phyloP scores from a whole-genome alignment of 30 jellyfish, hydroid and myxozoan species.

The Chrysaora quinquecirrha region DNA sequence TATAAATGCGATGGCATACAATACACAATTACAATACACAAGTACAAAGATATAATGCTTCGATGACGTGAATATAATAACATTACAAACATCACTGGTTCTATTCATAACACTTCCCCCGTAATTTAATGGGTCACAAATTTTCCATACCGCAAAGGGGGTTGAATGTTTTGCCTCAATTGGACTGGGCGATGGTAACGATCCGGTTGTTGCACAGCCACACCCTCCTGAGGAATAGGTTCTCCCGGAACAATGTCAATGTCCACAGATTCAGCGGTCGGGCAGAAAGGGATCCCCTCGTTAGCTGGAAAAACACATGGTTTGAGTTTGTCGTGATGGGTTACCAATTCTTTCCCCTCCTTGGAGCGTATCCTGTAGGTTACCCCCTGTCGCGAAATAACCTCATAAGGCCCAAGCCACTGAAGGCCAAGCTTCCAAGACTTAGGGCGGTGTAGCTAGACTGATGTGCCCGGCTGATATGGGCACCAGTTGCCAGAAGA shows the following conservation, averaged over 20 bases:
- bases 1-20: too few species aligned
- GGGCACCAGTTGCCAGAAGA: not conserved
- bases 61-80: too few species aligned
- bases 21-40: too few species aligned
- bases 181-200: constrained; percentile 2
- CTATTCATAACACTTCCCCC: too few species aligned
- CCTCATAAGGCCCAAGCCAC: constrained; percentile 14
- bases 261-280: constrained; percentile 6
- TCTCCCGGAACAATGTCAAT: constrained; percentile 5
- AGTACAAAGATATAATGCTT: too few species aligned
- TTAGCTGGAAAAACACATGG: constrained; percentile 36
- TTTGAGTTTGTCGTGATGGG: constrained; percentile 24
- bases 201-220: not conserved
- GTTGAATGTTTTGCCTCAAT: constrained; percentile 9
- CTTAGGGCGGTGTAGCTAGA: constrained; percentile 18
- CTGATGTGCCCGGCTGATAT: not conserved
- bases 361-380: not conserved
- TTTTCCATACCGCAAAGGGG: constrained; percentile 18
- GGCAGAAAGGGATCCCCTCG: constrained; percentile 10
- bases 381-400: constrained; percentile 29
- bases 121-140: constrained; percentile 10
- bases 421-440: not conserved
- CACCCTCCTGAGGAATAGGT: not conserved
- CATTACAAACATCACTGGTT: too few species aligned
- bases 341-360: constrained; percentile 11